These are phyloP conservation scores for Nebria ingens DNA, from an alignment of 1,140 invertebrate genomes.

Conservation along the genomic window DNA sequence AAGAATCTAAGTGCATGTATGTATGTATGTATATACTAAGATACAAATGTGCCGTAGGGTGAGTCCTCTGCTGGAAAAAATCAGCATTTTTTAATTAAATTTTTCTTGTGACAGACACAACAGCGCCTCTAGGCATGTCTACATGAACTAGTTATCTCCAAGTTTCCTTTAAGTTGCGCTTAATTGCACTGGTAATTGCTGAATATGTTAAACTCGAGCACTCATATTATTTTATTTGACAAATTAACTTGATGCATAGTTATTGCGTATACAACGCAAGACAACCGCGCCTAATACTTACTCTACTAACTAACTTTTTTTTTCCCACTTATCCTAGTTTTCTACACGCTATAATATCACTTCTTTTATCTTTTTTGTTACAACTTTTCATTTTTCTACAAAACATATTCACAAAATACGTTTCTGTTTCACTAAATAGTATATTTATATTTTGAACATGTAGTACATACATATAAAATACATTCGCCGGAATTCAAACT, in stretches of 20 bases:
- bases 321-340: not conserved
- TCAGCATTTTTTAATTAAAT: too few species aligned
- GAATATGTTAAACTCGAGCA: not conserved
- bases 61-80: too few species aligned
- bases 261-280: too few species aligned
- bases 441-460: not conserved
- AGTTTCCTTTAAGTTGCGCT: not conserved
- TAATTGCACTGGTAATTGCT: not conserved
- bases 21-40: too few species aligned
- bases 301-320: constrained; percentile 1
- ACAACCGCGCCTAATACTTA: too few species aligned
- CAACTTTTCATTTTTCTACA: not conserved
- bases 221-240: not conserved
- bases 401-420: not conserved
- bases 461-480: not conserved
- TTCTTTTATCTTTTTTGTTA: not conserved
- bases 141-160: not conserved
- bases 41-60: too few species aligned
- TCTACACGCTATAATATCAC: not conserved
- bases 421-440: not conserved
- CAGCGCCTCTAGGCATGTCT: not conserved
- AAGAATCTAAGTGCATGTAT: too few species aligned
- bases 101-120: too few species aligned
- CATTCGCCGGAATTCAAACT: not conserved
- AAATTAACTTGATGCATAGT: not conserved